A percentile compares a stretch with the other conserved stretches of the same genome.
Evolutionary conservation across 2,113 vertebrate genomes (phyloP).

Genomic region (Phalacrocorax pelagicus): DNA sequence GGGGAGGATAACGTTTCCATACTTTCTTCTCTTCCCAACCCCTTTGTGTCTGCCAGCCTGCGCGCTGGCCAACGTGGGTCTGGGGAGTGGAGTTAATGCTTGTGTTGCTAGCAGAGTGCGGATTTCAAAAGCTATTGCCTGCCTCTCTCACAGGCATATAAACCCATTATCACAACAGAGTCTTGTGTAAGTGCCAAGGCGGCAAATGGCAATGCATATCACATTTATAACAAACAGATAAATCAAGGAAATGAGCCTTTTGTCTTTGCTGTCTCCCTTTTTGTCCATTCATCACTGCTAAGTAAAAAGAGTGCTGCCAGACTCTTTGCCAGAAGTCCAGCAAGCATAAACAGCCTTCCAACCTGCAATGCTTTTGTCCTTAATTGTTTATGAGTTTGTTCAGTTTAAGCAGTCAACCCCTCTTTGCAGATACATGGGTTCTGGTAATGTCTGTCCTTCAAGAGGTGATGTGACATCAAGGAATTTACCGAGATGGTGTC

Average conservation of each 20-base stretch:
- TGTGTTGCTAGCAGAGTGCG: not conserved
- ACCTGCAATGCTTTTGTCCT: not conserved
- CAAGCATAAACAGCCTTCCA: not conserved
- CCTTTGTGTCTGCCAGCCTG: not conserved
- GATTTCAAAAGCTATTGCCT: not conserved
- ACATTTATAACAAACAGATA: not conserved
- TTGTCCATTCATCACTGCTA: not conserved
- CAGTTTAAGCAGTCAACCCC: not conserved
- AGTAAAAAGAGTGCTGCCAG: not conserved
- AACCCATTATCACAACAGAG: not conserved
- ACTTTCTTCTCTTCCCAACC: not conserved
- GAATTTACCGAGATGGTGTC: not conserved
- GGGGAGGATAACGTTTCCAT: not conserved
- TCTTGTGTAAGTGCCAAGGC: not conserved
- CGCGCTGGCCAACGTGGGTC: accelerated
- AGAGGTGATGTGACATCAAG: not conserved
- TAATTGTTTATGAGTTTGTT: not conserved
- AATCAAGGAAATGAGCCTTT: not conserved
- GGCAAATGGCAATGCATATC: accelerated
- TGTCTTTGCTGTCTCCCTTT: not conserved
- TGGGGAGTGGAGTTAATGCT: not conserved
- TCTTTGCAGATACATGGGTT: not conserved
- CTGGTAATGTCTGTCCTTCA: not conserved
- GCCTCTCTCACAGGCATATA: not conserved
- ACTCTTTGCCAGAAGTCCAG: not conserved